Evolutionary conservation across 1,140 invertebrate species (phyloP), one percentile per base, ranked within the genome.

Genomic region (Cardiocondyla obscurior): DNA sequence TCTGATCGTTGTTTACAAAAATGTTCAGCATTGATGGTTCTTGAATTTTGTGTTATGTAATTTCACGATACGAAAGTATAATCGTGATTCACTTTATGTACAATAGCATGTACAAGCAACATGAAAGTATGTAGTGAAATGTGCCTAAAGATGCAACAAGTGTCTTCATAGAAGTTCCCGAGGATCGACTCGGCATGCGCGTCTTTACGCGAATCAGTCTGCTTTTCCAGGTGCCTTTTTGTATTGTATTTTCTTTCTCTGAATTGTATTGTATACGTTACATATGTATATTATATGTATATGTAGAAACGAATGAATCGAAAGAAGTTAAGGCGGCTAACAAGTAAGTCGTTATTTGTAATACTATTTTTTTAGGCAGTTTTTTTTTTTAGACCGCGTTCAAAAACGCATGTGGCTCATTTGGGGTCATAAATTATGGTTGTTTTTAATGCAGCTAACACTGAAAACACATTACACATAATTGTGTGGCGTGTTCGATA

Each of bases 171-270:
- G 46, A 73, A 69, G 25, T n/a, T n/a, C 46, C 49, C 46, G 36
- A 74, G 14, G 57, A 55, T 62, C 30, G 49, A 53, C 53, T 62
- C 42, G 65, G 30, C 2, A 82, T 28, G 42, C 49, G 28, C 33
- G 55, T 51, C 25, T 46, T 69, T 53, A 55, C 36, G 49, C 51
- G 53, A 51, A 70, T 55, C 79, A 83, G 58, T 82, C 86, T 88
- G 85, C 85, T 89, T 89, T 90, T 88, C 60, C 86, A 89, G 88
- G 85, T 86, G 82, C 57, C 83, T 89, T 89, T 90, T 89, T 90
- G 87, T 87, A 88, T 83, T 76, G 72, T 76, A 76, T 76, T 62
- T 58, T 86, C 84, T 86, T 74, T 84, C 67, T 81, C 74, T 46
- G 22, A 84, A 85, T 85, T 90, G 84, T 90, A 90, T 39, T 36